phyloP scores from a whole-genome alignment of 2,113 vertebrate genomes.

The Orientallactaga bullata region DNA sequence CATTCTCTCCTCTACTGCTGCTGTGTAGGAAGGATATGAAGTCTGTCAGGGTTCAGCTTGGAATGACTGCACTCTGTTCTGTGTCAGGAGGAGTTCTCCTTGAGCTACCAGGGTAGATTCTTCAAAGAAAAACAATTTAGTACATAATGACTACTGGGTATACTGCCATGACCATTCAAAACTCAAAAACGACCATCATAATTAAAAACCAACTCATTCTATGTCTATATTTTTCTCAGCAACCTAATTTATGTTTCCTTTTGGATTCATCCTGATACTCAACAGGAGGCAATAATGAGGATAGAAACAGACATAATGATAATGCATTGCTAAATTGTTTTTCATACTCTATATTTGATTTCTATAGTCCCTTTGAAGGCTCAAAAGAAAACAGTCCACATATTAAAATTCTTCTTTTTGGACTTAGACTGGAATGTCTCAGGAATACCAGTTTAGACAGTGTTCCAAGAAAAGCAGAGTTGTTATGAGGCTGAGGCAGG shows the following conservation, averaged over 20 bases:
- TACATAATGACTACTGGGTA: slow-evolving; percentile 84
- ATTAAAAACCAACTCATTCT: slow-evolving; percentile 84
- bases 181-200: slow-evolving; percentile 78
- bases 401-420: slow-evolving; percentile 52
- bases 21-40: background rate
- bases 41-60: background rate
- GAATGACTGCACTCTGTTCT: slow-evolving; percentile 29
- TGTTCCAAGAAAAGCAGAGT: background rate
- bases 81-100: slow-evolving; percentile 34
- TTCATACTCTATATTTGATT: slow-evolving; percentile 73
- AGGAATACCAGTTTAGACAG: slow-evolving; percentile 23
- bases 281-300: slow-evolving; percentile 74
- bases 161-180: slow-evolving; percentile 81
- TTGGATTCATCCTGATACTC: slow-evolving; percentile 49
- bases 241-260: slow-evolving; percentile 67
- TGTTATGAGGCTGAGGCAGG: background rate
- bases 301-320: slow-evolving; percentile 71
- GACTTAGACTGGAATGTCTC: background rate
- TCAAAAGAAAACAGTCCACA: slow-evolving; percentile 59
- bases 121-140: slow-evolving; percentile 80
- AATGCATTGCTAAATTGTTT: slow-evolving; percentile 58
- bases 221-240: slow-evolving; percentile 74
- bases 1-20: slow-evolving; percentile 6
- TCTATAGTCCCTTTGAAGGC: slow-evolving; percentile 57
- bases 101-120: slow-evolving; percentile 70